phyloP scores from a whole-genome alignment of 2,113 vertebrate genomes.

The Ailuropoda melanoleuca region DNA sequence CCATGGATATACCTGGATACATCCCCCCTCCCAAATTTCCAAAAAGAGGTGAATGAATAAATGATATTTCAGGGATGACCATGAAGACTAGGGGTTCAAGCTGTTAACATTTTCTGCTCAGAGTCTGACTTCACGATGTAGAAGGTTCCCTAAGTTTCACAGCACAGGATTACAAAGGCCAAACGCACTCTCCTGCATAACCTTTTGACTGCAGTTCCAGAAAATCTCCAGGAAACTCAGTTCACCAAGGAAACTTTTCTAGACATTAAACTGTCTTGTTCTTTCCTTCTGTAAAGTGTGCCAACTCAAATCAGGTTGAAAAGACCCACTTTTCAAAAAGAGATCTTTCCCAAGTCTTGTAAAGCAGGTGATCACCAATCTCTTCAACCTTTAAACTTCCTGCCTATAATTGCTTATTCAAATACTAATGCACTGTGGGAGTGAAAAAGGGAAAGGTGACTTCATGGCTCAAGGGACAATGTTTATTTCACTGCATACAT shows the following conservation, averaged over 20 bases:
- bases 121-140: background rate
- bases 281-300: slow-evolving; percentile 44
- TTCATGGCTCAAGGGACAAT: background rate
- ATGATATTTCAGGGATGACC: background rate
- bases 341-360: slow-evolving; percentile 1
- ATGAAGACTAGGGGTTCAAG: background rate
- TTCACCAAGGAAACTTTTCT: background rate
- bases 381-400: background rate
- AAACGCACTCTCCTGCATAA: background rate
- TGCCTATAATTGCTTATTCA: slow-evolving; percentile 12
- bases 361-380: background rate
- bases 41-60: background rate
- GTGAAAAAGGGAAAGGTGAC: background rate
- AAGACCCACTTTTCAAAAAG: slow-evolving; percentile 13
- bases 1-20: background rate
- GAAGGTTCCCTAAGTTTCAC: background rate
- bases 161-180: background rate
- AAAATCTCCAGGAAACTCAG: slow-evolving; percentile 20
- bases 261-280: background rate
- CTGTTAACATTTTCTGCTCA: background rate
- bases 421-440: background rate
- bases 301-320: slow-evolving; percentile 46
- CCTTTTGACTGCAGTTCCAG: background rate
- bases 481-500: background rate
- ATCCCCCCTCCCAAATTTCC: background rate